These are phyloP conservation scores for Drosophila burlai DNA, from an alignment of 1,140 invertebrate genomes.

Conservation along the genomic window DNA sequence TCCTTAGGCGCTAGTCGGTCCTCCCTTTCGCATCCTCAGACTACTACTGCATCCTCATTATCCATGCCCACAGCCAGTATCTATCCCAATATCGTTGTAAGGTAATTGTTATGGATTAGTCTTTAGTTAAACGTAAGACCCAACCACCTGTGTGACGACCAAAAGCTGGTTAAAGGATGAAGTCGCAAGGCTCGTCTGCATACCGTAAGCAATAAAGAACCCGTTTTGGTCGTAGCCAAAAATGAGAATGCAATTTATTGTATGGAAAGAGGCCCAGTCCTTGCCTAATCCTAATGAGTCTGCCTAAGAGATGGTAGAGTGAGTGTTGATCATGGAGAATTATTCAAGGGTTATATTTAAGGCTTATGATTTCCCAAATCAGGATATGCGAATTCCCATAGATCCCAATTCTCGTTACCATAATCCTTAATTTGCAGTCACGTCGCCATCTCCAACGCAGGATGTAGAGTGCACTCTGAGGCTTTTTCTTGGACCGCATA, in stretches of 20 bases:
- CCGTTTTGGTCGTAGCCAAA: constrained; percentile 37
- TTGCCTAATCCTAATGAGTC: constrained; percentile 47
- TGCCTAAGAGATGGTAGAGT: constrained; percentile 13
- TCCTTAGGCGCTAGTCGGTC: constrained; percentile 64
- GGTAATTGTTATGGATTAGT: constrained; percentile 86
- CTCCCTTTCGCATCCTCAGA: not conserved
- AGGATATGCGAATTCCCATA: not conserved
- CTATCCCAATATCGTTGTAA: constrained; percentile 37
- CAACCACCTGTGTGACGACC: not conserved
- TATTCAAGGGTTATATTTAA: not conserved
- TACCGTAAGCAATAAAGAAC: constrained; percentile 62
- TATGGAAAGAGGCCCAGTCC: constrained; percentile 15
- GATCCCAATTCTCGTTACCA: constrained; percentile 2
- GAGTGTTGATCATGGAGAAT: not conserved
- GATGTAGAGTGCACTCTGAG: constrained; percentile 11
- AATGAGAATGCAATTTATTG: constrained; percentile 35
- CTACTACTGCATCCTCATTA: constrained; percentile 4
- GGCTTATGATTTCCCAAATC: not conserved
- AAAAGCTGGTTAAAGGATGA: not conserved
- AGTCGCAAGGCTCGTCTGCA: not conserved
- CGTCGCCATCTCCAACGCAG: constrained; percentile 35
- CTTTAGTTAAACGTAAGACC: constrained; percentile 50
- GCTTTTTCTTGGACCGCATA: constrained; percentile 36
- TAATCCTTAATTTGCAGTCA: constrained; percentile 17
- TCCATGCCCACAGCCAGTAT: constrained; percentile 19